Percentiles rank a stretch among this genome's conserved stretches.
Conservation (phyloP, 2,113 vertebrate genomes). For the Paramisgurnus dabryanus region DNA sequence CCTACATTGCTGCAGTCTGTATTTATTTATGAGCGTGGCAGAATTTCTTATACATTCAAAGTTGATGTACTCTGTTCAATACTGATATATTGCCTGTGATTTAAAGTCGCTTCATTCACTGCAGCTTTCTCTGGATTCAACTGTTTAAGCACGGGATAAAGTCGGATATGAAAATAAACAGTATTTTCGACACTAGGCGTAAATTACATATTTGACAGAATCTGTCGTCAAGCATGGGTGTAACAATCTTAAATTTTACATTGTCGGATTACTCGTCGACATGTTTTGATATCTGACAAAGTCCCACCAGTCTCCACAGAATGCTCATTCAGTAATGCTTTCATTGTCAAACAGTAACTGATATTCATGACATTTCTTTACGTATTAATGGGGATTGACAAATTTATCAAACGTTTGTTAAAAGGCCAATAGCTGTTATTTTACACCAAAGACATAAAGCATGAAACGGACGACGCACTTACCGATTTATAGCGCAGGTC, state of each 20-base stretch:
- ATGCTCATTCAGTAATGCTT: not conserved
- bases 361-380: not conserved
- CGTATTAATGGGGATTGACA: conserved; percentile 5
- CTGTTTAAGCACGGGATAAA: not conserved
- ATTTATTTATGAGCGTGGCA: conserved; percentile 6
- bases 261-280: too few relatives aligned
- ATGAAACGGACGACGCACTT: not conserved
- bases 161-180: not conserved
- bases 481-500: not conserved
- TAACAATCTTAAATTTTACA: not conserved
- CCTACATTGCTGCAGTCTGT: not conserved
- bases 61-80: not conserved
- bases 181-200: too few relatives aligned
- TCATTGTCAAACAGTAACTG: conserved; percentile 9
- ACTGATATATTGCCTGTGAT: not conserved
- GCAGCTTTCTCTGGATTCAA: not conserved
- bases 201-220: too few relatives aligned
- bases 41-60: not conserved
- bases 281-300: too few relatives aligned
- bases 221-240: not conserved
- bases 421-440: not conserved
- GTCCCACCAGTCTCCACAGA: too few relatives aligned
- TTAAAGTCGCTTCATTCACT: not conserved
- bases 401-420: not conserved
- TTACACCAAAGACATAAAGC: not conserved